phyloP scores from a whole-genome alignment of 2,113 vertebrate species.

The Gallinago undulata region DNA sequence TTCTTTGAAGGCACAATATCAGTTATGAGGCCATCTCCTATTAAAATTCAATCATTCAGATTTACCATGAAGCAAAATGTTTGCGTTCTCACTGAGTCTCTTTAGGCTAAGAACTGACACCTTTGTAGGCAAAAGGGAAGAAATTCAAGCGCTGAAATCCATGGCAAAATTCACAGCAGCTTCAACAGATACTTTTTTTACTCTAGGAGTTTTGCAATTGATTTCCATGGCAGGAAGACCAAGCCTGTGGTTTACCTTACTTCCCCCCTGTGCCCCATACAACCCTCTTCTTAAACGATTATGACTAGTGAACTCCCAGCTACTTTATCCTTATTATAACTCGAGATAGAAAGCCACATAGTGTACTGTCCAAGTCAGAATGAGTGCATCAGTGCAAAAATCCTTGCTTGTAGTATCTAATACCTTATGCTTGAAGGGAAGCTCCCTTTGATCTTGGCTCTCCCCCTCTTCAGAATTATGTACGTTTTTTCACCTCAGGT shows the following conservation, averaged over 20 bases:
- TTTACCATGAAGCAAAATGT: constrained; percentile 5
- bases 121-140: neutral
- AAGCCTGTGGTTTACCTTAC: neutral
- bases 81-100: neutral
- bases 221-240: neutral
- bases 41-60: neutral
- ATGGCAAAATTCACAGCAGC: neutral
- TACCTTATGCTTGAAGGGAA: neutral
- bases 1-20: neutral
- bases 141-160: constrained; percentile 17
- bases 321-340: neutral
- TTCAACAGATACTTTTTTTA: neutral
- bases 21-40: neutral
- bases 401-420: neutral
- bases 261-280: neutral
- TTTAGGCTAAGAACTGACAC: neutral
- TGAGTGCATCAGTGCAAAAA: neutral
- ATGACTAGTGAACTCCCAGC: neutral
- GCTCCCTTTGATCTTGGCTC: neutral
- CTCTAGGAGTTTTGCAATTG: neutral
- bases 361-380: neutral
- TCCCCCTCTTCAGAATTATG: neutral
- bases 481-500: neutral
- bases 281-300: neutral
- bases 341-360: neutral